Conservation (phyloP, 2,797 vertebrate genomes). For the Pangasius krempfi region DNA sequence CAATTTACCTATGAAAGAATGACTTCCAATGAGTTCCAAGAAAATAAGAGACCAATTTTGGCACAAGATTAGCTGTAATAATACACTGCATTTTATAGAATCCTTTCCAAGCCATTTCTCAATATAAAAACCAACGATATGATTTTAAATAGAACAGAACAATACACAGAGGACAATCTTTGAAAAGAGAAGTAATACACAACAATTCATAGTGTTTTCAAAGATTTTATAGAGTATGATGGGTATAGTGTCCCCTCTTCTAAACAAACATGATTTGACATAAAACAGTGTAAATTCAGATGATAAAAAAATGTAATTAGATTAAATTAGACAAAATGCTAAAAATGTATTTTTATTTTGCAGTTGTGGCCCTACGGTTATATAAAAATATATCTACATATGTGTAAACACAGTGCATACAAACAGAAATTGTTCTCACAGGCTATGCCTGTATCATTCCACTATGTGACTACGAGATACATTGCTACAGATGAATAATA, state of each 20-base stretch:
- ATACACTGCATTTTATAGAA: not conserved
- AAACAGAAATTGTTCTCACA: too few relatives aligned
- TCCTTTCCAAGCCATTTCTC: not conserved
- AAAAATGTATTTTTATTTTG: too few relatives aligned
- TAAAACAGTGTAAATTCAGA: not conserved
- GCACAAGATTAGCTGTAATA: not conserved
- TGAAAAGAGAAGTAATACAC: not conserved
- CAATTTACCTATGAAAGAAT: slow-evolving; percentile 86
- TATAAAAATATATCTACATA: too few relatives aligned
- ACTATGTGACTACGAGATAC: too few relatives aligned
- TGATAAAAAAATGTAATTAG: too few relatives aligned
- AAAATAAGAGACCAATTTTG: not conserved
- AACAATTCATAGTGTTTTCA: too few relatives aligned
- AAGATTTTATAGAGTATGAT: not conserved
- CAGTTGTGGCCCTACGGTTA: too few relatives aligned
- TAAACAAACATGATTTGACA: not conserved
- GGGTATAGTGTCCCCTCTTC: not conserved
- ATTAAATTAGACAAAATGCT: too few relatives aligned
- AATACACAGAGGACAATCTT: not conserved
- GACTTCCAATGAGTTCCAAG: not conserved
- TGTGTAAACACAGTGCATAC: too few relatives aligned
- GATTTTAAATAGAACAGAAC: not conserved
- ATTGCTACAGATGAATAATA: too few relatives aligned
- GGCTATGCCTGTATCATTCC: too few relatives aligned
- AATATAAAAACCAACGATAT: not conserved